Percentiles rank a stretch among this genome's conserved stretches.
Evolutionary conservation across 2,888 invertebrate genomes (phyloP).

Genomic region (Barypeithes pellucidus): DNA sequence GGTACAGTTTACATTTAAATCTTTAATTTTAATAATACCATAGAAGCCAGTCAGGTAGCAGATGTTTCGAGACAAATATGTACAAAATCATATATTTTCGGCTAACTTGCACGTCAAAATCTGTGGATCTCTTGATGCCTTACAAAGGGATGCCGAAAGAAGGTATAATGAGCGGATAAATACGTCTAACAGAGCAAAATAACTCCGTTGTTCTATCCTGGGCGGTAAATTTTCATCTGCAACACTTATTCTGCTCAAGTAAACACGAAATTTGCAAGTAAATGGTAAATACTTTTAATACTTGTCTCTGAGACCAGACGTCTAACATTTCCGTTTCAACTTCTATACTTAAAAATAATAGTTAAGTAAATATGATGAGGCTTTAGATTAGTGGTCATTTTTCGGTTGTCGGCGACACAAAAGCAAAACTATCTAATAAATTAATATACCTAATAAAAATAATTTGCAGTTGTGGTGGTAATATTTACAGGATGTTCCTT

Average conservation of each 20-base stretch:
- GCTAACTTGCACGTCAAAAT: constrained; percentile 55
- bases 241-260: constrained; percentile 65
- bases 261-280: constrained; percentile 61
- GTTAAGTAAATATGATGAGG: neutral
- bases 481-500: too few relatives aligned
- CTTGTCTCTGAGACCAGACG: constrained; percentile 3
- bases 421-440: constrained; percentile 6
- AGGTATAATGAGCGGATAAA: constrained; percentile 56
- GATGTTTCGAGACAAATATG: neutral
- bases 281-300: constrained; percentile 15
- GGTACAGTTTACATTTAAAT: too few relatives aligned
- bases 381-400: neutral
- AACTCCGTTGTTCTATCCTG: constrained; percentile 8
- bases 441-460: neutral
- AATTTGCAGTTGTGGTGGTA: too few relatives aligned
- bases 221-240: constrained; percentile 54
- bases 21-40: neutral
- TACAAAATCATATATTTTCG: constrained; percentile 63
- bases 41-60: constrained; percentile 2
- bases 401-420: constrained; percentile 8
- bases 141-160: constrained; percentile 8
- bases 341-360: constrained; percentile 8
- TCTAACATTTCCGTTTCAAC: constrained; percentile 19
- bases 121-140: neutral
- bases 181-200: constrained; percentile 47